Percentiles rank a stretch among this genome's conserved stretches.
Evolutionary conservation across 2,113 vertebrate genomes (phyloP).

Genomic region (Ictidomys tridecemlineatus): DNA sequence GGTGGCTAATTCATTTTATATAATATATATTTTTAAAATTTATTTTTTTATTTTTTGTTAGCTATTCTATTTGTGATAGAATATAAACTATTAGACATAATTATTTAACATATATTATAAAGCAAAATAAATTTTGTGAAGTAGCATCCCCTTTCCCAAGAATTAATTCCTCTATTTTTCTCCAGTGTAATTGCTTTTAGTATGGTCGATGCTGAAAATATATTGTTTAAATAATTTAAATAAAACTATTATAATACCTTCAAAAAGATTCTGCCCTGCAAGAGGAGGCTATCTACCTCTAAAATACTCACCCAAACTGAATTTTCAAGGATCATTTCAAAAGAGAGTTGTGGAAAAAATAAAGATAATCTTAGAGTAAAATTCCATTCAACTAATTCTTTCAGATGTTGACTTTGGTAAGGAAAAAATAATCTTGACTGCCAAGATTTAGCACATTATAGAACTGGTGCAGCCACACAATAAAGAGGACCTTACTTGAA

Average conservation of each 20-base stretch:
- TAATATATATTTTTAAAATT: neutral
- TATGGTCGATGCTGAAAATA: neutral
- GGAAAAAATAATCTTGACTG: neutral
- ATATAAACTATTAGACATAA: neutral
- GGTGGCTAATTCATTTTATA: too few relatives aligned
- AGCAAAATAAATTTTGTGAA: neutral
- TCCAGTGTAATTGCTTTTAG: neutral
- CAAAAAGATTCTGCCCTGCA: neutral
- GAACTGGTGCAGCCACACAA: neutral
- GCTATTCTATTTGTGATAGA: neutral
- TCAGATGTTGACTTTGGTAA: neutral
- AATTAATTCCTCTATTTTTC: neutral
- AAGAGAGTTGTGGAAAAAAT: neutral
- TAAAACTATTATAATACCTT: neutral
- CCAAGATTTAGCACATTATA: neutral
- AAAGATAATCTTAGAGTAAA: neutral
- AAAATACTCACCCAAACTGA: neutral
- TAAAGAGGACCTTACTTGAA: neutral
- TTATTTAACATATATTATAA: neutral
- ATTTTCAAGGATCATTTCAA: neutral
- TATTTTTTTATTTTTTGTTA: neutral
- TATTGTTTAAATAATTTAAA: neutral
- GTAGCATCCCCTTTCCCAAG: neutral
- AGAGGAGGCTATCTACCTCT: neutral
- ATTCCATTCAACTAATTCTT: neutral